These are phyloP conservation scores for Rattus norvegicus DNA, from an alignment of 2,113 vertebrate species.

Conservation along the genomic window DNA sequence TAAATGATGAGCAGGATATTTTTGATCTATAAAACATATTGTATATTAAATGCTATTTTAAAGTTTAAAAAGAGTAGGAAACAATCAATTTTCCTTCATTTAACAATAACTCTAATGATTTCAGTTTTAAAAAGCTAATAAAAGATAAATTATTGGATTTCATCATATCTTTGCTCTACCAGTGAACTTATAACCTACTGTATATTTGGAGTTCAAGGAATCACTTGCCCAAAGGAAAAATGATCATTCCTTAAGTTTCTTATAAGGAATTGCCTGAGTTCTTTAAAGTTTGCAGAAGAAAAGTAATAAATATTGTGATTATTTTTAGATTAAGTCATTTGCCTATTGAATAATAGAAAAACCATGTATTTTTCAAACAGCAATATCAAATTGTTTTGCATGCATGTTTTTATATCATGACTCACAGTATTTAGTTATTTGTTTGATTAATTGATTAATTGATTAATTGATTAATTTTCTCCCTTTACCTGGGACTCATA, in stretches of 20 bases:
- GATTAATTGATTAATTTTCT: not conserved
- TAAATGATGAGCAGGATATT: not conserved
- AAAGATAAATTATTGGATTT: not conserved
- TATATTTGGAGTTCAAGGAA: not conserved
- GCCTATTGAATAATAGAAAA: conserved; percentile 51
- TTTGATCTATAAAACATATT: not conserved
- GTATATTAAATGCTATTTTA: not conserved
- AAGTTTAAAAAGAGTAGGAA: not conserved
- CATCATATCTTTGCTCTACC: not conserved
- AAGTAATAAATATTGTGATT: conserved; percentile 39
- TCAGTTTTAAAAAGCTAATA: conserved; percentile 38
- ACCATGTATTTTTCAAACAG: not conserved
- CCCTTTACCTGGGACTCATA: not conserved
- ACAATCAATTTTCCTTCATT: not conserved
- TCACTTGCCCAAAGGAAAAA: not conserved
- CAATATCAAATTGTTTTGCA: not conserved
- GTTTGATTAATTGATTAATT: not conserved
- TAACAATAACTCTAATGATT: not conserved
- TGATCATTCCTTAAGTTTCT: not conserved
- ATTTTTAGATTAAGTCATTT: conserved; percentile 53
- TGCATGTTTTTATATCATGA: not conserved
- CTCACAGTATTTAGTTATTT: not conserved
- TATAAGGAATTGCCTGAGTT: not conserved
- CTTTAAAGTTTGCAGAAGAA: conserved; percentile 41
- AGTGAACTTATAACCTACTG: not conserved